A percentile compares a stretch with the other conserved stretches of the same genome.
Conservation (phyloP, 2,888 invertebrate species). For the Ecliptopera silaceata region DNA sequence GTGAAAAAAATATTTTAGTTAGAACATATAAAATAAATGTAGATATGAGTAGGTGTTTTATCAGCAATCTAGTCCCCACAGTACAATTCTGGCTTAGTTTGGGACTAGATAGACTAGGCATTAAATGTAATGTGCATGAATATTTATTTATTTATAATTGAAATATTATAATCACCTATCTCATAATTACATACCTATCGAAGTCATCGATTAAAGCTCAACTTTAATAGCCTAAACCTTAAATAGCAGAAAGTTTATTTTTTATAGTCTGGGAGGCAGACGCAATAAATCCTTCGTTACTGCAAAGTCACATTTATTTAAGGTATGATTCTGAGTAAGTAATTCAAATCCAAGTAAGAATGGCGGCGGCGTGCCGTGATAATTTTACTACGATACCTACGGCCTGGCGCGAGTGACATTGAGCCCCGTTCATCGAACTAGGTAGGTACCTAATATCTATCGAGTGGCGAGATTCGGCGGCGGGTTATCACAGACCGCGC, state of each 20-base stretch:
- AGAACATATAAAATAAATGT: no score
- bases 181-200: no score
- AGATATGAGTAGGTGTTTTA: no score
- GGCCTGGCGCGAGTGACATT: slow-evolving; percentile 62
- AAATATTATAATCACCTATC: no score
- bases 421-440: slow-evolving; percentile 77
- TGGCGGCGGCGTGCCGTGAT: slow-evolving; percentile 47
- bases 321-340: not conserved
- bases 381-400: slow-evolving; percentile 72
- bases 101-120: no score
- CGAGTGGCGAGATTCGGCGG: slow-evolving; percentile 62
- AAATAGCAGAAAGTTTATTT: not conserved
- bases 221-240: no score
- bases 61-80: no score
- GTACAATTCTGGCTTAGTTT: no score
- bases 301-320: not conserved
- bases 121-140: no score
- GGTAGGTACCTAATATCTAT: slow-evolving; percentile 35
- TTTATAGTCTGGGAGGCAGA: slow-evolving; percentile 2
- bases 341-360: not conserved
- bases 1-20: no score
- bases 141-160: no score
- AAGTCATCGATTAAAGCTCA: no score
- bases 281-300: slow-evolving; percentile 8
- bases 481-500: slow-evolving; percentile 72